phyloP scores from a whole-genome alignment of 2,113 vertebrate species.

The Hippocampus zosterae region DNA sequence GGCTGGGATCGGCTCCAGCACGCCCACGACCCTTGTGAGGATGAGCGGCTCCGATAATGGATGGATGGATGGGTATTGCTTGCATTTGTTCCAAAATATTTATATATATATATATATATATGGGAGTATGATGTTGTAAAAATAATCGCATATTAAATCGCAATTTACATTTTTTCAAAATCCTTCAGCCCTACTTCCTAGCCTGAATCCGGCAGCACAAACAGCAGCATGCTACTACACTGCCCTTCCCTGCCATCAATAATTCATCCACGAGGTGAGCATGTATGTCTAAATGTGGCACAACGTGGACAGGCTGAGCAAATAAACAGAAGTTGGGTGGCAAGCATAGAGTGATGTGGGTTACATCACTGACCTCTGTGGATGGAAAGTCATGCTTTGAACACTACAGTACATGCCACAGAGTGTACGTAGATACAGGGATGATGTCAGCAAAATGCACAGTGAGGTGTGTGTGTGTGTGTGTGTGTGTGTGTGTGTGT shows the following conservation, averaged over 20 bases:
- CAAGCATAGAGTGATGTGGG: background rate
- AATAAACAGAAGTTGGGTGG: constrained; percentile 15
- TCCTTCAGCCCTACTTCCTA: background rate
- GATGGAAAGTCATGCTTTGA: background rate
- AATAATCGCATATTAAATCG: too few species aligned
- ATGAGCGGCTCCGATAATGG: too few species aligned
- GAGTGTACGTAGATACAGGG: background rate
- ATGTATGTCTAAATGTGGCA: constrained; percentile 41
- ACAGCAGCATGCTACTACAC: constrained; percentile 24
- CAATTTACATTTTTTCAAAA: too few species aligned
- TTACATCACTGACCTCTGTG: constrained; percentile 35
- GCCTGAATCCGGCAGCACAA: constrained; percentile 6
- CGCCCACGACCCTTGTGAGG: too few species aligned
- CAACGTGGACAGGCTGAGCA: constrained; percentile 15
- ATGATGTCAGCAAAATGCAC: background rate
- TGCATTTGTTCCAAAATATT: too few species aligned
- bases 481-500: background rate
- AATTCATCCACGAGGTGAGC: constrained; percentile 57
- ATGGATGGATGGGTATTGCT: too few species aligned
- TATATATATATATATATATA: too few species aligned
- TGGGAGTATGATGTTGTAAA: too few species aligned
- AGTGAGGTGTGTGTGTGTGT: background rate
- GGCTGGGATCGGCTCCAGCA: too few species aligned
- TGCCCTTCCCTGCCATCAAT: constrained; percentile 60
- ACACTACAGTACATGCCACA: constrained; percentile 3